A percentile compares a stretch with the other conserved stretches of the same genome.
phyloP scores from a whole-genome alignment of 2,888 invertebrate species.

The Hyposoter didymator region DNA sequence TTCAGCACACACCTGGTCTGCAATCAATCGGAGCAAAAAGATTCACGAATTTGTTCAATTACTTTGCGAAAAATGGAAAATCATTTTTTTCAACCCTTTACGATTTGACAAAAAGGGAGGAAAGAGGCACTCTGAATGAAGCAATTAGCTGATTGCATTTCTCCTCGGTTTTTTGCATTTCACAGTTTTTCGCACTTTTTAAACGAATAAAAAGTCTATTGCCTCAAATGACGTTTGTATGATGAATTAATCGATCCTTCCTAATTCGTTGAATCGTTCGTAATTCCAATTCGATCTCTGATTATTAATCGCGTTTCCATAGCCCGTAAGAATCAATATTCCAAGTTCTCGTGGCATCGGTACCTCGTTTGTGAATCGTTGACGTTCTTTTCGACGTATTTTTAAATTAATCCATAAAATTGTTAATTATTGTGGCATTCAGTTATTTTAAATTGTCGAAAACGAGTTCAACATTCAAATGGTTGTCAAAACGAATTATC shows the following conservation, averaged over 20 bases:
- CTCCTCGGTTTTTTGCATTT: neutral
- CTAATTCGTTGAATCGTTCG: no score
- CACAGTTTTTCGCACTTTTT: neutral
- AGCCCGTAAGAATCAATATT: neutral
- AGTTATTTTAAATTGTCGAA: neutral
- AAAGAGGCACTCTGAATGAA: neutral
- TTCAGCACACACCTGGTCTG: conserved; percentile 20
- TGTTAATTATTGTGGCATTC: neutral
- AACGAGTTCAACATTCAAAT: neutral
- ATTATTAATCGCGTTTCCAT: neutral
- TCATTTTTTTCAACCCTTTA: neutral
- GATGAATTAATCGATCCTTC: neutral
- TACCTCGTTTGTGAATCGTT: neutral
- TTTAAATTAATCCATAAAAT: neutral
- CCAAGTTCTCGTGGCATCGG: neutral
- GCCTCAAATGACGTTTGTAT: neutral
- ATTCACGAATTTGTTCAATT: neutral
- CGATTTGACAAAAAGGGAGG: neutral
- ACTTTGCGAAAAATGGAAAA: neutral
- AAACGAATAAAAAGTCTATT: neutral
- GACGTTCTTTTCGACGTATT: neutral
- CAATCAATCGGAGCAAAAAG: conserved; percentile 1
- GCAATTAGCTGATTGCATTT: neutral
- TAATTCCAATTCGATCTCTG: no score
- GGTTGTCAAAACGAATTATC: conserved; percentile 11